A percentile compares a stretch with the other conserved stretches of the same genome.
Conservation (phyloP, 2,888 invertebrate species). For the Agriopis leucophaearia region DNA sequence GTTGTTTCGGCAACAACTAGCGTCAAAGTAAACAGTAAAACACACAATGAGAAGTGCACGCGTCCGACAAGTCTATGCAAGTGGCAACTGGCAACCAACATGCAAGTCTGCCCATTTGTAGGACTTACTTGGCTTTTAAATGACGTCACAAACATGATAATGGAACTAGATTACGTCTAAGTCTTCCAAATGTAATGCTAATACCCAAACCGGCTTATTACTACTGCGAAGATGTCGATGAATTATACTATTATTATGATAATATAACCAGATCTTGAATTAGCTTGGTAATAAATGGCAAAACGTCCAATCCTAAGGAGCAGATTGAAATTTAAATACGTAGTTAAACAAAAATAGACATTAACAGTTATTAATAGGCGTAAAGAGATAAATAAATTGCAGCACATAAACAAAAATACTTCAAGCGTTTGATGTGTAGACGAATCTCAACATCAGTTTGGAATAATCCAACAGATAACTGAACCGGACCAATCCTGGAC, state of each 20-base stretch:
- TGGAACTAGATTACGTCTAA: not conserved
- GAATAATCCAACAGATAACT: conserved; percentile 45
- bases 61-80: conserved; percentile 12
- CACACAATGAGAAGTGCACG: conserved; percentile 43
- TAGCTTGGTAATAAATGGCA: conserved; percentile 17
- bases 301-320: conserved; percentile 14
- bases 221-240: conserved; percentile 9
- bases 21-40: conserved; percentile 55
- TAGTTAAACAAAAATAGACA: conserved; percentile 26
- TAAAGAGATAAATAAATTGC: conserved; percentile 27
- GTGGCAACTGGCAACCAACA: conserved; percentile 3
- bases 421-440: conserved; percentile 36
- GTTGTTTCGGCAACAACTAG: conserved; percentile 62
- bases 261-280: conserved; percentile 18
- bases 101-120: not conserved
- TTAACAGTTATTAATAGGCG: conserved; percentile 30
- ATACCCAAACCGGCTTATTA: conserved; percentile 5
- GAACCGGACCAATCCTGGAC: conserved; percentile 74
- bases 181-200: not conserved
- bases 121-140: not conserved
- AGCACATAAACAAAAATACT: conserved; percentile 34
- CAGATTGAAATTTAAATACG: conserved; percentile 25
- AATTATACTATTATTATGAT: conserved; percentile 14
- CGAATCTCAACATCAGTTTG: conserved; percentile 24
- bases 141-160: conserved; percentile 1